Conservation (phyloP, 2,797 vertebrate species). For the Danio albolineatus region DNA sequence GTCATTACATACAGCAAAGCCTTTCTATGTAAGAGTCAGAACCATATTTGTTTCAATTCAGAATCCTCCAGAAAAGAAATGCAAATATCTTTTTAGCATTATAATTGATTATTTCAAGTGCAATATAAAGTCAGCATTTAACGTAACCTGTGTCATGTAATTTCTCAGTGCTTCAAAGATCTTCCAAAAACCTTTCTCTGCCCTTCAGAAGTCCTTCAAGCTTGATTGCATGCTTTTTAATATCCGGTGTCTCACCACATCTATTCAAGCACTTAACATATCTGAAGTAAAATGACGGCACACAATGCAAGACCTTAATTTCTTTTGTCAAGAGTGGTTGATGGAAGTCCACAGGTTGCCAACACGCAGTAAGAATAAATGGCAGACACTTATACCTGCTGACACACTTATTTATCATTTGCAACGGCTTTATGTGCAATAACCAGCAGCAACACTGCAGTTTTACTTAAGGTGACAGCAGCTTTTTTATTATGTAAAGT, state of each 20-base stretch:
- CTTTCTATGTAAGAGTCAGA: not conserved
- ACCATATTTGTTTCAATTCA: slow-evolving; percentile 12
- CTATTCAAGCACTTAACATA: slow-evolving; percentile 34
- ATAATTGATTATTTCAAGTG: slow-evolving; percentile 18
- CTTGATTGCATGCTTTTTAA: slow-evolving; percentile 46
- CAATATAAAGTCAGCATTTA: not conserved
- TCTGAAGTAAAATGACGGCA: slow-evolving; percentile 19
- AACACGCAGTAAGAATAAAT: slow-evolving; percentile 18
- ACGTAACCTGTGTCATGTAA: not conserved
- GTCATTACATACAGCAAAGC: slow-evolving; percentile 7
- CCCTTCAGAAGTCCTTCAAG: slow-evolving; percentile 39
- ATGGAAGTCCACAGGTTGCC: slow-evolving; percentile 51
- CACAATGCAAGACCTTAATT: slow-evolving; percentile 24
- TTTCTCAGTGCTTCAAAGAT: slow-evolving; percentile 27
- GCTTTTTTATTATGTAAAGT: not conserved
- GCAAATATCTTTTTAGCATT: slow-evolving; percentile 8
- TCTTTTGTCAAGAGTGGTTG: slow-evolving; percentile 40
- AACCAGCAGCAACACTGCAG: not conserved
- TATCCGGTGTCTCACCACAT: slow-evolving; percentile 22
- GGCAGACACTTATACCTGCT: not conserved
- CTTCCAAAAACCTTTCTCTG: slow-evolving; percentile 11
- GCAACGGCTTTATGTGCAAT: not conserved
- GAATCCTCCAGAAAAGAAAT: slow-evolving; percentile 4
- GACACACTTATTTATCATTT: slow-evolving; percentile 35
- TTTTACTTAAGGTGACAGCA: not conserved